A percentile compares a stretch with the other conserved stretches of the same genome.
These are phyloP conservation scores for Zingel zingel DNA, from an alignment of 2,113 vertebrate species.

Conservation along the genomic window DNA sequence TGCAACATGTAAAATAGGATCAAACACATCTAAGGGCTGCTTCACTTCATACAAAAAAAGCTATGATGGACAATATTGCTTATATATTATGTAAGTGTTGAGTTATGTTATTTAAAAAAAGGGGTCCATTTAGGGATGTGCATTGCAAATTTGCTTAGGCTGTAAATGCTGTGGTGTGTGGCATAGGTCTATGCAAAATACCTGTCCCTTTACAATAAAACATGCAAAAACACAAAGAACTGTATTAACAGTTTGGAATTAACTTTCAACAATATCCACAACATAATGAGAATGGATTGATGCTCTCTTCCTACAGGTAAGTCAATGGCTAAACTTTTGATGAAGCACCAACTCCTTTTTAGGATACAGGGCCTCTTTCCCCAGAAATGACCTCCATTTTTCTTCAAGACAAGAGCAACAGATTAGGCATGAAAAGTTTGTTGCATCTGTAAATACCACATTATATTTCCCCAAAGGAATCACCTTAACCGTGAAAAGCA, in stretches of 20 bases:
- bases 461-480: constrained; percentile 67
- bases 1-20: no score
- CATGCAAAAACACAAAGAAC: not conserved
- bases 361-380: constrained; percentile 29
- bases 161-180: no score
- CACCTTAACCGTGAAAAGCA: constrained; percentile 55
- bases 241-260: not conserved
- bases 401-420: constrained; percentile 56
- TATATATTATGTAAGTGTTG: no score
- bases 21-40: no score
- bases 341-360: constrained; percentile 40
- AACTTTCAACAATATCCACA: constrained; percentile 1
- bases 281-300: constrained; percentile 28
- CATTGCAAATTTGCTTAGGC: no score
- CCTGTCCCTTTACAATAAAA: no score
- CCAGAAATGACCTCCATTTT: constrained; percentile 57
- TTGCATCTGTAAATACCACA: constrained; percentile 68
- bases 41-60: no score
- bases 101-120: no score
- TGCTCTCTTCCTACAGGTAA: constrained; percentile 15
- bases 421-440: constrained; percentile 58
- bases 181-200: no score
- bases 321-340: constrained; percentile 48
- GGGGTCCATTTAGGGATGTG: no score
- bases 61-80: no score